Conservation (phyloP, 35 echinoderm and acorn worm species). For the Patiria miniata region DNA sequence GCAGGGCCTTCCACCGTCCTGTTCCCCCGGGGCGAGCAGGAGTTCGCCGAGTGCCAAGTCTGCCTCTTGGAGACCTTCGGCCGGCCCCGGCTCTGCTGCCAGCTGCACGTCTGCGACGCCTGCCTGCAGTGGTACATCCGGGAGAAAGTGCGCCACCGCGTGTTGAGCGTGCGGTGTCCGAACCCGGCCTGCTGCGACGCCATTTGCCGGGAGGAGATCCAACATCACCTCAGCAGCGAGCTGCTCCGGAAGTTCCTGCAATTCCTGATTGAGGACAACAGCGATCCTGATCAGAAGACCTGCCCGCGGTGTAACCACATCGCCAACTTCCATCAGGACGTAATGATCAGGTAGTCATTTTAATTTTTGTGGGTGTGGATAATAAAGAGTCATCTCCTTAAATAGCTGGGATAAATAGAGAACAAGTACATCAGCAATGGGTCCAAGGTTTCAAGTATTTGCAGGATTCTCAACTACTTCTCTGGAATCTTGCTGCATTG, state of each 20-base stretch:
- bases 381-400: too few species aligned
- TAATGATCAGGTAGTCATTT: slow-evolving; percentile 1
- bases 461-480: too few species aligned
- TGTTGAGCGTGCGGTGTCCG: slow-evolving; percentile 46
- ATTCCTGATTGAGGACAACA: slow-evolving; percentile 44
- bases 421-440: too few species aligned
- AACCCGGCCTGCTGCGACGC: slow-evolving; percentile 29
- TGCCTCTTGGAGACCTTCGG: not conserved
- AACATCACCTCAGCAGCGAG: slow-evolving; percentile 14
- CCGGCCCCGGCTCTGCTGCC: slow-evolving; percentile 36
- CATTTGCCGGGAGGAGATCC: slow-evolving; percentile 47
- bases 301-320: slow-evolving; percentile 50
- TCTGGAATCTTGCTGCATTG: too few species aligned
- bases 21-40: not conserved
- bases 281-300: slow-evolving; percentile 43
- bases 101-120: slow-evolving; percentile 32
- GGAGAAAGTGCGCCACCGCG: slow-evolving; percentile 34
- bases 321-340: not conserved
- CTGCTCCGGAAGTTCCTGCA: slow-evolving; percentile 39
- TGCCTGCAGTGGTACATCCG: slow-evolving; percentile 45
- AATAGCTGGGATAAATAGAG: too few species aligned
- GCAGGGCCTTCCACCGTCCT: not conserved
- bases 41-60: slow-evolving; percentile 19
- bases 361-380: too few species aligned
- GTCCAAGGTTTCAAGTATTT: too few species aligned